phyloP scores from a whole-genome alignment of 2,888 invertebrate genomes.

The Eudasyphora cyanicolor region DNA sequence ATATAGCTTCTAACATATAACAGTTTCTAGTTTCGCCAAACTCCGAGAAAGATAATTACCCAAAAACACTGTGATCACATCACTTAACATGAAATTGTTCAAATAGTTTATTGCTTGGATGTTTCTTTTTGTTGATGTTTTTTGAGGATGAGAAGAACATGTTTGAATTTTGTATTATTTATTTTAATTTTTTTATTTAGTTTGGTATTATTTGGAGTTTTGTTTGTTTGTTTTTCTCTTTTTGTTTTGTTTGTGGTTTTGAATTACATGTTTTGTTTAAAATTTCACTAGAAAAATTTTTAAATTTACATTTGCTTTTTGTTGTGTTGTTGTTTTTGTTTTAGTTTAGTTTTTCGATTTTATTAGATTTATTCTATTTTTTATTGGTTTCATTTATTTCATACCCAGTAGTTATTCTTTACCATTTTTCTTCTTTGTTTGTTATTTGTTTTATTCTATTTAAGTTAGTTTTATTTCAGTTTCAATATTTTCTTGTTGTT shows the following conservation, averaged over 20 bases:
- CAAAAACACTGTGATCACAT: too few relatives aligned
- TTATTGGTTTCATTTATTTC: not conserved
- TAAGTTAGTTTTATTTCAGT: not conserved
- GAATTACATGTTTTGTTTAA: slow-evolving; percentile 40
- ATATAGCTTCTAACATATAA: too few relatives aligned
- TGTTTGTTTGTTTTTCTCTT: not conserved
- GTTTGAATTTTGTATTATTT: slow-evolving; percentile 22
- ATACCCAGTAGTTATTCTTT: not conserved
- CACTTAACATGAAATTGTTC: slow-evolving; percentile 14
- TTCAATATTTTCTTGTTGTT: slow-evolving; percentile 10
- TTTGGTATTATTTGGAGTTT: slow-evolving; percentile 22
- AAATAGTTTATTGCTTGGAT: slow-evolving; percentile 58
- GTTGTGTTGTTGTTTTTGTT: not conserved
- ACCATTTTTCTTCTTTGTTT: not conserved
- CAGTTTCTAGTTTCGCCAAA: too few relatives aligned
- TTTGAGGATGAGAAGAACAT: slow-evolving; percentile 44
- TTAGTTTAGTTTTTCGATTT: slow-evolving; percentile 16
- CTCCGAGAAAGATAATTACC: too few relatives aligned
- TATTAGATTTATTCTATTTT: slow-evolving; percentile 47
- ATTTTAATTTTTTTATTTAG: slow-evolving; percentile 40
- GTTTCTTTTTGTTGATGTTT: slow-evolving; percentile 17
- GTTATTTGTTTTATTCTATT: not conserved
- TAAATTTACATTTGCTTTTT: slow-evolving; percentile 50
- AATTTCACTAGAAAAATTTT: slow-evolving; percentile 60
- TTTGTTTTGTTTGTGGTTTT: not conserved